Evolutionary conservation across 2,888 invertebrate genomes (phyloP), one percentile per base, ranked within the genome.

Genomic region (Pantelozetes paolii): DNA sequence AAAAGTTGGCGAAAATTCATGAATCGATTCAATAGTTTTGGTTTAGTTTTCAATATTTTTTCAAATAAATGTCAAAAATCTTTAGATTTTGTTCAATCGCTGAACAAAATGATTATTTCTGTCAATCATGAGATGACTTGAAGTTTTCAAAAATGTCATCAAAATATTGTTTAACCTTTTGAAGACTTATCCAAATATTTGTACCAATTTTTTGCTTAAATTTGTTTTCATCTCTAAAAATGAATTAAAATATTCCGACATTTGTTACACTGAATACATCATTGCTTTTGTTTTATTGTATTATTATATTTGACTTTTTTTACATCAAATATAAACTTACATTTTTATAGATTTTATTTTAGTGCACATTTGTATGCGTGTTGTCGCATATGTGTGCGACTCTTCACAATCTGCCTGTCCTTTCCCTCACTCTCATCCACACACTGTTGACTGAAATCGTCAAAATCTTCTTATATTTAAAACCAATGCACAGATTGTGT

Each of bases 281-380:
- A 50, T 20, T 50, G 50, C 1, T 20, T 50, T 15, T 59, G n/a
- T 20, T 54, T 54, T 20, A 54, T 3, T 54, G 54, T 54, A 54
- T 59, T 23, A 50, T 23, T 50, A 6, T 50, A 20, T 50, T 50
- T 23, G 6, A 50, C 50, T 50, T 8, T 20, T 20, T 2, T 50
- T 50, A 18, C n/a, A 8, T 36, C 36, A 36, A 8, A 64, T 36
- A 64, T 36, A 20, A 36, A 30, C 64, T 32, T 36, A 36, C 32
- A 40, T 20, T 64, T 57, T 59, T 30, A 59, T 59, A 59, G 36
- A 64, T 64, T 64, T 64, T 64, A 64, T 64, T 64, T 64, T 15
- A 18, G 20, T 1, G 32, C 64, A 64, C 64, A 64, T 64, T 64
- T 64, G 64, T 64, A 64, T 64, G 32, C 64, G 64, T 64, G 64